Evolutionary conservation across 2,797 vertebrate species (phyloP), one percentile per base, ranked within the genome.

Genomic region (Micropoecilia bifurca): DNA sequence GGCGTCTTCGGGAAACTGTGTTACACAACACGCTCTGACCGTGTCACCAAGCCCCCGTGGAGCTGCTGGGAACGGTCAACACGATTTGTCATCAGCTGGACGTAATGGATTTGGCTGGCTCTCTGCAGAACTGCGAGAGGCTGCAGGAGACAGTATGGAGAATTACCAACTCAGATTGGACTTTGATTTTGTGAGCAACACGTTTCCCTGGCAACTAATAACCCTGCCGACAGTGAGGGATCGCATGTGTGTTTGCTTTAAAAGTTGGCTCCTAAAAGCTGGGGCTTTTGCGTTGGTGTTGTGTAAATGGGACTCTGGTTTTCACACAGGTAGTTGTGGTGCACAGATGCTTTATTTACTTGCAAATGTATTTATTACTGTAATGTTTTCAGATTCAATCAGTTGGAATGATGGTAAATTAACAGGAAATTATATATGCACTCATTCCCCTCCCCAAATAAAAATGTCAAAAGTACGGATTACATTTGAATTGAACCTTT

Each of bases 171-270:
- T 85, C 71, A 39, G 72, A 74, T 45, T 91, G 88, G 91, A 93
- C 91, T 93, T 93, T 92, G 90, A 85, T 86, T 91, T 90, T 83
- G 78, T 81, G 77, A 84, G 85, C 81, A 83, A 73, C 83, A 79
- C 73, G 85, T 93, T 93, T 81, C 89, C 91, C 12, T 85, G 77
- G 90, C 82, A 93, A 93, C 91, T 63, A 86, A 89, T 78, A 83
- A 63, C 84, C 82, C 48, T 10, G 6, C 47, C 78, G 90, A 90
- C 87, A 86, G 89, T 81, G 75, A 87, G 76, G 78, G 75, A 85
- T 77, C 66, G 76, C 78, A 33, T 87, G 69, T 82, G 74, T 91
- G 81, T 90, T 93, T 91, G 87, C 85, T 88, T 91, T 87, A 73
- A 75, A 83, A 81, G 83, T 88, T 88, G 80, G 20, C 47, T 76